Evolutionary conservation across 1,140 invertebrate genomes (phyloP).

Genomic region (Eupeodes corollae): DNA sequence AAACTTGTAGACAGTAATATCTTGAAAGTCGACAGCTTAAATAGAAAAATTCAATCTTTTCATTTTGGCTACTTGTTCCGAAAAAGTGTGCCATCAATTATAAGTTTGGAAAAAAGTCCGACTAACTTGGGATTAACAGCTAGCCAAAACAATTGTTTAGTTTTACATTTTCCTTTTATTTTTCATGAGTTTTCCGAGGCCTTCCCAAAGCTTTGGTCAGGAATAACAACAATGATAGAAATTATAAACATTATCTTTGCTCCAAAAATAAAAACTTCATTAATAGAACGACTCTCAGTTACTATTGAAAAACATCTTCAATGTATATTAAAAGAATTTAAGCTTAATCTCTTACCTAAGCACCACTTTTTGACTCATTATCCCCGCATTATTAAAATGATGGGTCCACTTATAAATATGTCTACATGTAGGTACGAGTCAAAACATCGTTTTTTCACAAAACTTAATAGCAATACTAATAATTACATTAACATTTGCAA

Average conservation of each 20-base stretch:
- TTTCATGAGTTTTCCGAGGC: background rate
- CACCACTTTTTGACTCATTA: background rate
- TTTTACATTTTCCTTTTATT: background rate
- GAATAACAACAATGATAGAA: background rate
- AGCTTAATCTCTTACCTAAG: background rate
- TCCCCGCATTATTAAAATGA: background rate
- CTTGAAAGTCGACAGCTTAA: background rate
- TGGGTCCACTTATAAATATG: background rate
- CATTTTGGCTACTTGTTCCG: slow-evolving; percentile 1
- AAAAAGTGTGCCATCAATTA: background rate
- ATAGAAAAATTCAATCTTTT: background rate
- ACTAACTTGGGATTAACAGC: background rate
- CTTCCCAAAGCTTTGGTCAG: background rate
- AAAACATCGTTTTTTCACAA: too few species aligned
- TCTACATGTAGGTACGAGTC: too few species aligned
- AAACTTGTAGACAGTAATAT: background rate
- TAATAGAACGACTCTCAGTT: background rate
- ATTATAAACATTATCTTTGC: background rate
- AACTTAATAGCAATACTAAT: background rate
- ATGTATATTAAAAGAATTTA: background rate
- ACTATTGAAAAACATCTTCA: background rate
- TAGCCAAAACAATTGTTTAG: background rate
- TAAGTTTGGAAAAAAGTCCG: slow-evolving; percentile 1
- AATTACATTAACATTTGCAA: background rate
- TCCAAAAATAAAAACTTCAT: background rate